phyloP scores from a whole-genome alignment of 2,113 vertebrate genomes.

The Plotosus lineatus region DNA sequence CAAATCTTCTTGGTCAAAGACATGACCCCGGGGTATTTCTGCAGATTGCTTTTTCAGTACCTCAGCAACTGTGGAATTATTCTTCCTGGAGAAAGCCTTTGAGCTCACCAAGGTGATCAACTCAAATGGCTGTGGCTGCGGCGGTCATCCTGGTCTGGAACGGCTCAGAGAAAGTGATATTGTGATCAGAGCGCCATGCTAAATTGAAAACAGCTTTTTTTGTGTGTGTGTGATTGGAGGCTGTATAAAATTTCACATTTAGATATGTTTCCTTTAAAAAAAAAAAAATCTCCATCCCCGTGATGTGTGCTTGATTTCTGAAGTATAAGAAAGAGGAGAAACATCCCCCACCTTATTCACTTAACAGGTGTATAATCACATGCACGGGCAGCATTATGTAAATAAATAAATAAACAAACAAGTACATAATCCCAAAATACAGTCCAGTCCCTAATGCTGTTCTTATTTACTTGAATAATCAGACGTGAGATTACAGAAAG shows the following conservation, averaged over 20 bases:
- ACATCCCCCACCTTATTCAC: background rate
- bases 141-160: constrained; percentile 76
- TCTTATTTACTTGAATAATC: background rate
- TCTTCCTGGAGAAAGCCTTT: constrained; percentile 76
- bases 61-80: constrained; percentile 83
- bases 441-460: background rate
- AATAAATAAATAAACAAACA: background rate
- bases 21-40: constrained; percentile 81
- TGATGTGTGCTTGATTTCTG: background rate
- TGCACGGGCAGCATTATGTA: background rate
- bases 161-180: constrained; percentile 73
- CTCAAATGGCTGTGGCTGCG: constrained; percentile 71
- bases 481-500: background rate
- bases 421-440: background rate
- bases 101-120: constrained; percentile 76
- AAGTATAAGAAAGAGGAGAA: background rate
- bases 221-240: constrained; percentile 66
- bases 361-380: background rate
- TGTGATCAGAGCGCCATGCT: constrained; percentile 78
- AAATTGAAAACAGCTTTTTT: constrained; percentile 83
- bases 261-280: constrained; percentile 35
- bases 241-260: constrained; percentile 68
- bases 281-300: constrained; percentile 22
- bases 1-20: constrained; percentile 83
- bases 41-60: constrained; percentile 85